Base-by-base conservation (phyloP, 2,888 invertebrate genomes). In the Trichopria drosophilae region DNA sequence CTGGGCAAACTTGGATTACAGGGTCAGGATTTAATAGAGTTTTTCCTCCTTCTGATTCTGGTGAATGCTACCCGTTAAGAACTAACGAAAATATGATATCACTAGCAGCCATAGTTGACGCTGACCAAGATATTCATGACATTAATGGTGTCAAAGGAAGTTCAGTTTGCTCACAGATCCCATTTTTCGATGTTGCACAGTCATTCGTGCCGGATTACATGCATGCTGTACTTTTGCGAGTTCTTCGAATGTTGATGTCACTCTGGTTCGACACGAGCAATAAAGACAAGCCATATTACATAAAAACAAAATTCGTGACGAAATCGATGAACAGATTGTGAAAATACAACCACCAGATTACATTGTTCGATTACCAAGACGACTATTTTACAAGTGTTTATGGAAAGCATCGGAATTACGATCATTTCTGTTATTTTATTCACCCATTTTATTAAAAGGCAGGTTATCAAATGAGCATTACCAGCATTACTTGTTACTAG, bases 321-420 rank as follows among this genome's bases (percentile, higher is more conserved):
- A 23, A 36, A 37, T 45, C 4, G 18, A 45, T 26, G 12, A 12
- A 13, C 3, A 6, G 7, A 36, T 45, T 24, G 12, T 4, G 4
- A 5, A 26, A 6, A 45, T 45, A 16, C 3, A 9, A 26, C 15
- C 26, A 9, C 45, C 45, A 10, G 23, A 40, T 32, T 23, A 10
- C 6, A 34, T 48, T 23, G n/a, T 35, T n/a, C 10, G 39, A 31
- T 18, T 13, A n/a, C 41, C 34, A 19, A 40, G 48, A 31, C 13
- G 18, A 12, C 18, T 48, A 2, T 32, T 20, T 15, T 16, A 34
- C 9, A 4, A 7, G 10, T 18, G 12, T 15, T 48, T 41, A 34
- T 40, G n/a, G 9, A 48, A 48, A 48, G 40, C 48, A n/a, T 48
- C 48, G 13, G 48, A 40, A 26, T 26, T 23, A 16, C 20, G 34